Conservation (phyloP, 2,888 invertebrate genomes). For the Muschampia plurimacula region DNA sequence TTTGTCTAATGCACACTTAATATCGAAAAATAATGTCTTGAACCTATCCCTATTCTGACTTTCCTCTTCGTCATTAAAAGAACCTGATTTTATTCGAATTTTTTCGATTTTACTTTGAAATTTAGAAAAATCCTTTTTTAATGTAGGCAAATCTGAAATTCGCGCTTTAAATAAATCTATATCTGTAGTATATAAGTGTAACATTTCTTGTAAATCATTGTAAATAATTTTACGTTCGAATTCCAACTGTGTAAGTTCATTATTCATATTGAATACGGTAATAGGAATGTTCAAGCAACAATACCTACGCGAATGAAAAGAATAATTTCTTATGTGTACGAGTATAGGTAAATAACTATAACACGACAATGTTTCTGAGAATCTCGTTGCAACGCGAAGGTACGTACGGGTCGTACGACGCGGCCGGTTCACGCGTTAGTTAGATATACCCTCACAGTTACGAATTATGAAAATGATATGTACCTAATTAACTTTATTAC, state of each 20-base stretch:
- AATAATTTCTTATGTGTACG: neutral
- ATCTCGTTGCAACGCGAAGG: too few relatives aligned
- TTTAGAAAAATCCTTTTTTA: slow-evolving; percentile 7
- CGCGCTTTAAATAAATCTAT: slow-evolving; percentile 5
- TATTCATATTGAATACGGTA: slow-evolving; percentile 4
- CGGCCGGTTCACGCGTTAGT: too few relatives aligned
- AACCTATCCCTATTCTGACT: neutral
- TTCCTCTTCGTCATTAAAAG: neutral
- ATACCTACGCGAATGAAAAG: neutral
- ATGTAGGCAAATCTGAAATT: neutral
- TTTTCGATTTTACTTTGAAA: slow-evolving; percentile 1
- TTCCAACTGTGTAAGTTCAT: slow-evolving; percentile 4
- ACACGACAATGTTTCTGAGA: too few relatives aligned
- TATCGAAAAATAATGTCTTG: neutral
- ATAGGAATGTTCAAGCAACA: slow-evolving; percentile 2
- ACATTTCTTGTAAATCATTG: slow-evolving; percentile 9
- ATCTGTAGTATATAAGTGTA: slow-evolving; percentile 1
- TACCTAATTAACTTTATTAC: too few relatives aligned
- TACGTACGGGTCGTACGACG: too few relatives aligned
- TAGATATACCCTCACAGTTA: neutral
- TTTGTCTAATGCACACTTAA: slow-evolving; percentile 3
- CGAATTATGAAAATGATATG: neutral
- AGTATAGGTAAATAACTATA: too few relatives aligned
- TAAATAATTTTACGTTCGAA: slow-evolving; percentile 11
- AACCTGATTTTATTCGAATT: neutral